Evolutionary conservation across 1,140 invertebrate genomes (phyloP), one percentile per base, ranked within the genome.

Genomic region (Lanistes nyassanus): DNA sequence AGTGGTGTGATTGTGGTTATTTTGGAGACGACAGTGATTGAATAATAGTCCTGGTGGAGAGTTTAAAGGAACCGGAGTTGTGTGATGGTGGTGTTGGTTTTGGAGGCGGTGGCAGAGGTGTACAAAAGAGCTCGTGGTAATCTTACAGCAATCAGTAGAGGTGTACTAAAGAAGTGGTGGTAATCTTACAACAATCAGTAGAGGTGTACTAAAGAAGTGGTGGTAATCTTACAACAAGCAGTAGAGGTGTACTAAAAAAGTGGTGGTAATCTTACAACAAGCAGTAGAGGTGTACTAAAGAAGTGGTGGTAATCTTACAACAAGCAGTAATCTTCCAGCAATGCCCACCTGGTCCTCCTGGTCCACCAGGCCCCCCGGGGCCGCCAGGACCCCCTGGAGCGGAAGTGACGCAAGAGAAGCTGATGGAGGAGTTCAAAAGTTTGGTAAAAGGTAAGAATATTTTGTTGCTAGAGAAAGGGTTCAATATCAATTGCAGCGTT

Each of bases 401-500:
- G 21, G 64, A 65, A 31, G 77, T 85, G 6, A 80, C 83, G 16
- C 81, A 81, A 64, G 84, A 85, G 29, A 79, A 79, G 29, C 71
- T 85, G 51, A 71, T 85, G 65, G 74, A 79, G 67, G 83, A 83
- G 65, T 80, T 85, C 47, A 80, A 80, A 71, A 73, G 71, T 62
- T 51, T 85, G 13, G 80, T 85, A 5, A 81, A 79, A 81, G 83
- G 83, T 85, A 75, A 58, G 58, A 58, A n/a, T n/a, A n/a, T n/a
- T n/a, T n/a, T n/a, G n/a, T n/a, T n/a, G n/a, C n/a, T n/a, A n/a
- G n/a, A n/a, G n/a, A n/a, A n/a, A n/a, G n/a, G n/a, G n/a, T n/a
- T n/a, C n/a, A n/a, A n/a, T n/a, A n/a, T n/a, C n/a, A n/a, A n/a
- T n/a, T n/a, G n/a, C n/a, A n/a, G n/a, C n/a, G n/a, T n/a, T n/a